Conservation (phyloP, 2,797 vertebrate species). For the Crotalus adamanteus region DNA sequence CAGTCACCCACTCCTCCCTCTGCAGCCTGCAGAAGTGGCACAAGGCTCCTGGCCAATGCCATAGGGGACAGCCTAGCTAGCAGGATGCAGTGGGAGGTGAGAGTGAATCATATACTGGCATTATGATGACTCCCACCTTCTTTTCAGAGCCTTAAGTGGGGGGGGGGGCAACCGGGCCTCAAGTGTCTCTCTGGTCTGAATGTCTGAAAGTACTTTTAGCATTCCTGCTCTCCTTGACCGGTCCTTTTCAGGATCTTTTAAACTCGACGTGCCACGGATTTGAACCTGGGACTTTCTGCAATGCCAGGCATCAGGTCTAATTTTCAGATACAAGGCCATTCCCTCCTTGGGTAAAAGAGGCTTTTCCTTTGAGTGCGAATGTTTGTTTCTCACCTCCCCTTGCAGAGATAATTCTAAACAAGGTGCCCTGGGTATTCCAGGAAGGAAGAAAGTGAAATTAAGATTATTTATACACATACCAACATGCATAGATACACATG, state of each 20-base stretch:
- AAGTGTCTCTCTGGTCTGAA: background rate
- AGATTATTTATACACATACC: background rate
- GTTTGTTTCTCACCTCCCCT: background rate
- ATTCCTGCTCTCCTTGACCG: background rate
- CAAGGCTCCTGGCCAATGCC: background rate
- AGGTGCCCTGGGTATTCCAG: background rate
- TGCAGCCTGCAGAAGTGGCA: background rate
- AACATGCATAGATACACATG: background rate
- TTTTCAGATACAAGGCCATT: background rate
- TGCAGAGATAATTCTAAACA: background rate
- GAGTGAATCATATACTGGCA: background rate
- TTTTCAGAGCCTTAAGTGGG: background rate
- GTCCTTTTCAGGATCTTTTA: background rate
- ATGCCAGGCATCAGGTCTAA: background rate
- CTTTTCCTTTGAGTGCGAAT: background rate
- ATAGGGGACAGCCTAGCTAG: background rate
- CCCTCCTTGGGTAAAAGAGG: background rate
- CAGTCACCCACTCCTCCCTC: conserved; percentile 21
- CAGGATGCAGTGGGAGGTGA: background rate
- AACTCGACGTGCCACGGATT: background rate
- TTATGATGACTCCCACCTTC: background rate
- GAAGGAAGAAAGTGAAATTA: background rate
- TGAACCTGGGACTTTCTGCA: background rate
- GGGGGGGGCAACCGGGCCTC: background rate
- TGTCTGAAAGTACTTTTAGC: background rate